Base-by-base conservation (phyloP, 2,888 invertebrate species). In the Dasypogon diadema region DNA sequence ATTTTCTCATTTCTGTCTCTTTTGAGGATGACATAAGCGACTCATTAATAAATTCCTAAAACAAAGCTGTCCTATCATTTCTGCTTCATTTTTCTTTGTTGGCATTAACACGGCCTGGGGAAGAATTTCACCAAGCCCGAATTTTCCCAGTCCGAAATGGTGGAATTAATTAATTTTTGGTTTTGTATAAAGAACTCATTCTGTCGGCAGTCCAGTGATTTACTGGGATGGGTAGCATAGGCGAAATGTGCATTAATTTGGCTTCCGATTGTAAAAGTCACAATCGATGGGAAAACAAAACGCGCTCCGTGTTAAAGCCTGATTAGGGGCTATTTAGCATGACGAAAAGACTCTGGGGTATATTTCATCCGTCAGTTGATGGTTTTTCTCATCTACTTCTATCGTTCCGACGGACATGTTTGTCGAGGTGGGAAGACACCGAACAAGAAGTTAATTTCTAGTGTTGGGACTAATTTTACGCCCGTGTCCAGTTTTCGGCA, bases 241-340 rank as follows among this genome's bases (percentile, higher is more conserved):
- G 26, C 65, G 65, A 48, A 46, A 68, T 68, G 48, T 24, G 46
- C 65, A 46, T 68, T 68, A 68, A 68, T 68, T 68, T 48, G 48
- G 65, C 65, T 68, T 68, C 65, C 65, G 65, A 68, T 46, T 68
- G 65, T 48, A 46, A 34, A 14, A 24, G 65, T 30, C 48, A 68
- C 65, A 68, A 68, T 68, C 65, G 48, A 68, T 68, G 65, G 48
- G 65, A 68, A 68, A 68, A 68, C 65, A 68, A 68, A 48, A 48
- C 65, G 48, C 48, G 65, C 22, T n/a, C 65, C 48, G 65, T 65
- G 65, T 68, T 68, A 68, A 68, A 48, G 22, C 24, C 65, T 68
- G 65, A 68, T 68, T 68, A 68, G 65, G 42, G 26, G 65, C 65
- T 26, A 48, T 68, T 68, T 68, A 68, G 65, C 65, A 48, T 68